These are phyloP conservation scores for Podarcis lilfordi DNA, from an alignment of 2,797 vertebrate genomes.

Conservation along the genomic window DNA sequence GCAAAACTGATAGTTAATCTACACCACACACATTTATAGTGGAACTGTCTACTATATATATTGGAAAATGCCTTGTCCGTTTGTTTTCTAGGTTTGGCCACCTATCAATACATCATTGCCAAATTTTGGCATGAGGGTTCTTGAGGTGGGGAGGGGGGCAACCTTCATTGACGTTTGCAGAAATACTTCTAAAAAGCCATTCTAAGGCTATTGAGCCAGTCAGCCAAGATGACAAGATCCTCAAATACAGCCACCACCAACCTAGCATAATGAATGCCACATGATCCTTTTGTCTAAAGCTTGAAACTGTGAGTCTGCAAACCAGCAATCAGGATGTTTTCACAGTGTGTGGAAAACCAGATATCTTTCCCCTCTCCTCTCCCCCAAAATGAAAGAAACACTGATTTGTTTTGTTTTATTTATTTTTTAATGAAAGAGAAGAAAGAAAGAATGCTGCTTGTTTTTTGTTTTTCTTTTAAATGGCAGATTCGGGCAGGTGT, in stretches of 20 bases:
- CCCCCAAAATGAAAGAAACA: neutral
- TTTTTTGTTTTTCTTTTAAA: neutral
- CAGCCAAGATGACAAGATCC: neutral
- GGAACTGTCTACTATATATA: too few species aligned
- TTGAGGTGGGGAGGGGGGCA: too few species aligned
- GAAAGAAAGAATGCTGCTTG: accelerated
- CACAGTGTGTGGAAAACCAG: neutral
- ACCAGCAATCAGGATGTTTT: neutral
- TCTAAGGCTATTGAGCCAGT: slow-evolving; percentile 29
- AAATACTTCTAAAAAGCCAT: slow-evolving; percentile 4
- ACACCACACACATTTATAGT: slow-evolving; percentile 21
- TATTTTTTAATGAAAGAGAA: too few species aligned
- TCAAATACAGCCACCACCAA: accelerated
- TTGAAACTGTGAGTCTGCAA: neutral
- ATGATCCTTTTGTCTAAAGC: neutral
- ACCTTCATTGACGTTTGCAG: neutral
- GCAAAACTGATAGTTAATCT: slow-evolving; percentile 4
- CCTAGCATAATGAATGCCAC: neutral
- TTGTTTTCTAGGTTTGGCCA: slow-evolving; percentile 38
- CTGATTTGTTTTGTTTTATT: neutral
- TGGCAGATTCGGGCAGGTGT: slow-evolving; percentile 37
- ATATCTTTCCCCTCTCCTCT: too few species aligned
- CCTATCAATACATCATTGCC: too few species aligned
- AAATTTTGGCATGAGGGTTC: too few species aligned
- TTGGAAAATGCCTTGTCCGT: too few species aligned